Evolutionary conservation across 2,888 invertebrate species (phyloP), one percentile per base, ranked within the genome.

Genomic region (Eupeodes luniger): DNA sequence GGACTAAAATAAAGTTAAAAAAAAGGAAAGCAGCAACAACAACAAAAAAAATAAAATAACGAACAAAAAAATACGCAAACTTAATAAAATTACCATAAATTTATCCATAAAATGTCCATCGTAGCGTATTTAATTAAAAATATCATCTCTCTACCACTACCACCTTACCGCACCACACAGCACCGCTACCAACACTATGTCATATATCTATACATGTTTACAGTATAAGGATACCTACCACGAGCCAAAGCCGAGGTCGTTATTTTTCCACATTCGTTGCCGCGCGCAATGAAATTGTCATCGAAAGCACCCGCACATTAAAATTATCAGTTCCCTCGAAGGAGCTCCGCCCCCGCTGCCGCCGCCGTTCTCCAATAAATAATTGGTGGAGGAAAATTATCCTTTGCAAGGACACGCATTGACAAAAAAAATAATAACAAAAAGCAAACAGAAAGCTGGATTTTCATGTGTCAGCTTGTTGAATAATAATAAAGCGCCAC

Each of bases 81-180:
- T 88, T 88, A 88, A 88, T 88, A 77, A 88, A 88, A 88, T 88
- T 88, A 85, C 88, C 88, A 88, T 88, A 88, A 88, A 88, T 88
- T 88, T 88, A 85, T 88, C 88, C 81, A 88, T 88, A 88, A 88
- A 88, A 88, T 81, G 81, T 88, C 85, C 85, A 81, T 81, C 69
- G 88, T 85, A 76, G 88, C 75, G 78, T 84, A 81, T 88, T 88
- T 88, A 88, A 88, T 88, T 88, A 88, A 88, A 88, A 88, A 85
- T 85, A 88, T 85, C 85, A 85, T 85, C 78, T 81, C 87, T 62
- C 66, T 55, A 16, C 70, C 34, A 10, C 66, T 34, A n/a, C 27
- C 55, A 27, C 55, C 19, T 1, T 27, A 27, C 51, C 51, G 6
- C 7, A 5, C 12, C 47, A 4, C n/a, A 47, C 14, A 2, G 12